Evolutionary conservation across 2,113 vertebrate genomes (phyloP).

Genomic region (Sinosuthora webbiana): DNA sequence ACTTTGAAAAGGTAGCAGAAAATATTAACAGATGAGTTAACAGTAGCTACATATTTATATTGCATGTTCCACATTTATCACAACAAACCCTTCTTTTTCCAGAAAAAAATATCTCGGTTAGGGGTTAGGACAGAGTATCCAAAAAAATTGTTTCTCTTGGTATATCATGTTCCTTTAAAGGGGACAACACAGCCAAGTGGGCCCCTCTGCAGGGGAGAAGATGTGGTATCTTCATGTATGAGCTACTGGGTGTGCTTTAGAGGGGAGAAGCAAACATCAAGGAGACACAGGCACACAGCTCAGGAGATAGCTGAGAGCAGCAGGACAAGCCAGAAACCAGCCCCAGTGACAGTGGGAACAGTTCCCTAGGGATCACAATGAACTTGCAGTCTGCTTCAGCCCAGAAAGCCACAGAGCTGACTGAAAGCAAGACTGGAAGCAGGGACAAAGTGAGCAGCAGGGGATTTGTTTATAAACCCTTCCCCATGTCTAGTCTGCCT

Average conservation of each 20-base stretch:
- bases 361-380: not conserved
- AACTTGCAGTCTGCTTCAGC: not conserved
- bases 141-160: not conserved
- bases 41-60: not conserved
- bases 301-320: not conserved
- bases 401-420: not conserved
- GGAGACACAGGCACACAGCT: not conserved
- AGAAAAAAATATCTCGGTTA: not conserved
- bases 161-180: not conserved
- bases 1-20: not conserved
- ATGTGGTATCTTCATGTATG: not conserved
- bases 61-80: not conserved
- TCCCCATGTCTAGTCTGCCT: slow-evolving; percentile 11
- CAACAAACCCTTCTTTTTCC: not conserved
- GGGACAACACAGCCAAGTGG: not conserved
- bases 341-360: not conserved
- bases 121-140: not conserved
- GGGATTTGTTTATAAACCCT: slow-evolving; percentile 37
- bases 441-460: slow-evolving; percentile 44
- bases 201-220: not conserved
- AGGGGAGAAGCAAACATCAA: not conserved
- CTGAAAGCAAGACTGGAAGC: not conserved
- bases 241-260: not conserved
- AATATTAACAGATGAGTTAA: not conserved
- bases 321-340: not conserved